Base-by-base conservation (phyloP, 2,113 vertebrate genomes). In the Brienomyrus brachyistius region DNA sequence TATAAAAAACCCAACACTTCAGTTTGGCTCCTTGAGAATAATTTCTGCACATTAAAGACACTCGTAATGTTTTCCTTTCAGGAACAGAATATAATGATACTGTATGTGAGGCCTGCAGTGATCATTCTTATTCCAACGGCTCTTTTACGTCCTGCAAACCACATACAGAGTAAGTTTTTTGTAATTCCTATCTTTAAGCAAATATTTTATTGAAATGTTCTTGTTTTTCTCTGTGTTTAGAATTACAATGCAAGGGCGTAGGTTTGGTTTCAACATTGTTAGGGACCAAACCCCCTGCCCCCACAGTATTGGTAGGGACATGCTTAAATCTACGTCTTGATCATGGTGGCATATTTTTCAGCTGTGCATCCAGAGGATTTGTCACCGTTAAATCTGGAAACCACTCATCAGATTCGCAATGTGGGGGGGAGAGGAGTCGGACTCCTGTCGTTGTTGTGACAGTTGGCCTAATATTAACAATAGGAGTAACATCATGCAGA, bases 121-220 rank as follows among this genome's bases (percentile, higher is more conserved):
- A 5, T 17, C 43, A 91, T 4, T 90, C 90, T 23, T 92, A 91
- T 89, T 92, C 91, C 50, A 17, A 91, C 59, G 91, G 92, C 13
- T 86, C 89, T 56, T 92, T 90, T 1, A 90, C 84, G 23, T 77
- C 88, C 88, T 92, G 92, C 47, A 50, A 88, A 82, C 15, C 89
- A 70, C 89, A 92, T 66, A 92, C 84, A 82, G 17, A 88, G 91
- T 92, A 87, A 90, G 89, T 89, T 23, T 13, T 50, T 17, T 85
- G 21, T 48, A 50, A 11, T 48, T 19, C 2, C 0, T 8, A n/a
- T 13, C 47, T 52, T 1, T 23, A 86, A 52, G 51, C 15, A 52
- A 52, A 52, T 52, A 52, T 1, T 52, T 52, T 50, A 9, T 50
- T 50, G 10, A 50, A 50, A 52, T 52, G 5, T 85, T 23, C 6